Percentiles rank a stretch among this genome's conserved stretches.
Evolutionary conservation across 2,888 invertebrate genomes (phyloP).

Genomic region (Hirudinaria manillensis): DNA sequence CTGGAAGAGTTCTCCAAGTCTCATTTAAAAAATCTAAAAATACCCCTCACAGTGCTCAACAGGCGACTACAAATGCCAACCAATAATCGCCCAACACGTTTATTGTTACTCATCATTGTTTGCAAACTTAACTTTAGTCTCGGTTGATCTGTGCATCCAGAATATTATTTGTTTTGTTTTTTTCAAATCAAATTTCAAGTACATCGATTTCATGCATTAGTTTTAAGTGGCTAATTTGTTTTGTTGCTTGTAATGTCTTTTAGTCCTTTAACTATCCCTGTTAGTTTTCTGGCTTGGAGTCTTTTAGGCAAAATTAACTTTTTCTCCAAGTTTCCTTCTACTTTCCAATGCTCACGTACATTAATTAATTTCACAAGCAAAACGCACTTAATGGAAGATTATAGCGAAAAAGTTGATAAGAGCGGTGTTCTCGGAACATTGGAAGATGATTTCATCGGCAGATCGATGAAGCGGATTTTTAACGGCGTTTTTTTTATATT

Average conservation of each 20-base stretch:
- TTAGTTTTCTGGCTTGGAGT: conserved; percentile 8
- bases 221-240: conserved; percentile 4
- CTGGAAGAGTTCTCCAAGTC: conserved; percentile 31
- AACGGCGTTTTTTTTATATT: too few relatives aligned
- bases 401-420: too few relatives aligned
- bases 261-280: conserved; percentile 10
- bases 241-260: conserved; percentile 5
- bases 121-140: background rate
- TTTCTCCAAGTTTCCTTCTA: too few relatives aligned
- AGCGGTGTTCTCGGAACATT: too few relatives aligned
- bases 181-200: too few relatives aligned
- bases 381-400: too few relatives aligned
- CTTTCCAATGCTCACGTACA: too few relatives aligned
- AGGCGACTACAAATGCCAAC: background rate
- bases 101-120: conserved; percentile 1
- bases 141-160: background rate
- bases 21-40: conserved; percentile 34
- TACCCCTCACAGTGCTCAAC: background rate
- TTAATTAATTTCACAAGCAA: too few relatives aligned
- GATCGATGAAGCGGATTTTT: too few relatives aligned
- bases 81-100: background rate
- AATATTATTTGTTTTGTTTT: too few relatives aligned
- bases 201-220: conserved; percentile 15
- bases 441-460: too few relatives aligned
- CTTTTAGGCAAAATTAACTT: background rate